Conservation (phyloP, 2,113 vertebrate genomes). For the Sus scrofa region T2T-Sscrofa CM000827.6:103485001-103485500, state of each 20-base stretch:
- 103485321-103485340: background rate
- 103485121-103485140: background rate
- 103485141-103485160: background rate
- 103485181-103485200: fast-evolving
- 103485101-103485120: background rate
- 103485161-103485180: background rate
- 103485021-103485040: background rate
- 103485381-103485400: background rate
- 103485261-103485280: background rate
- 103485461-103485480: background rate
- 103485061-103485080: background rate
- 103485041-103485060: background rate
- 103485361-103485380: background rate
- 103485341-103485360: too few species aligned
- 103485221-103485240: background rate
- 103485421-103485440: background rate
- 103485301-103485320: background rate
- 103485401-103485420: background rate
- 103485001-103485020: background rate
- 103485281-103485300: background rate
- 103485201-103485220: background rate
- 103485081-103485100: fast-evolving
- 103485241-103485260: background rate
- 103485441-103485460: background rate
- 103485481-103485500: background rate